Evolutionary conservation across 2,888 invertebrate species (phyloP).

Genomic region (Cephus sareptanus): DNA sequence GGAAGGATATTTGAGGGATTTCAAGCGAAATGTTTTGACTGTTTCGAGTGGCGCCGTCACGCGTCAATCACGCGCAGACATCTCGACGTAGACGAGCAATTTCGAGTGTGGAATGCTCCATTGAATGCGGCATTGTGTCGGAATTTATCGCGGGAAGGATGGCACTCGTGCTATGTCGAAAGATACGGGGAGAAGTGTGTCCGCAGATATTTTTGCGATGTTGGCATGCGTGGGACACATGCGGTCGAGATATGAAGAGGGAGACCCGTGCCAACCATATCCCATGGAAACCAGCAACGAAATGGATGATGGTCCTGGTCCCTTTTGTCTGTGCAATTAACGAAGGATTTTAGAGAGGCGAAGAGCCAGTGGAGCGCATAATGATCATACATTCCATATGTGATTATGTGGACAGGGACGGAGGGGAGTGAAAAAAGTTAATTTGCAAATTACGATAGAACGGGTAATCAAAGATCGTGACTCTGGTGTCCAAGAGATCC

Average conservation of each 20-base stretch:
- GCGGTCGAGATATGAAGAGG: constrained; percentile 3
- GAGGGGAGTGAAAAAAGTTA: background rate
- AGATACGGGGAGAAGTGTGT: background rate
- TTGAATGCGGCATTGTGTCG: constrained; percentile 5
- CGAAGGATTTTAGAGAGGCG: constrained; percentile 26
- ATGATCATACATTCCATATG: constrained; percentile 51
- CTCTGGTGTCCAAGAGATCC: background rate
- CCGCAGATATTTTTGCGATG: constrained; percentile 38
- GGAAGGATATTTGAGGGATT: constrained; percentile 12
- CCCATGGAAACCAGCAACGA: constrained; percentile 15
- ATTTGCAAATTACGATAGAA: background rate
- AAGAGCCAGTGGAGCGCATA: constrained; percentile 46
- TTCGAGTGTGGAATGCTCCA: constrained; percentile 40
- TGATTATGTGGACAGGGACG: background rate
- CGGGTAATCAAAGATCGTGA: background rate
- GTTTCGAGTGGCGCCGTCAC: constrained; percentile 57
- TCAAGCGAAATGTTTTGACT: constrained; percentile 56
- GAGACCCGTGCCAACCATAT: background rate
- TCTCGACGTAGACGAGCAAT: constrained; percentile 52
- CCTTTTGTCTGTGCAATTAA: constrained; percentile 50
- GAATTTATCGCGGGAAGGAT: constrained; percentile 16
- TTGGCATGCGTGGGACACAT: constrained; percentile 24
- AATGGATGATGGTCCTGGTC: constrained; percentile 44
- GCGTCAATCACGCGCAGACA: constrained; percentile 57
- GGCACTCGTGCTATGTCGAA: background rate